Base-by-base conservation (phyloP, 2,888 invertebrate species). In the Drosophila kokeensis region DNA sequence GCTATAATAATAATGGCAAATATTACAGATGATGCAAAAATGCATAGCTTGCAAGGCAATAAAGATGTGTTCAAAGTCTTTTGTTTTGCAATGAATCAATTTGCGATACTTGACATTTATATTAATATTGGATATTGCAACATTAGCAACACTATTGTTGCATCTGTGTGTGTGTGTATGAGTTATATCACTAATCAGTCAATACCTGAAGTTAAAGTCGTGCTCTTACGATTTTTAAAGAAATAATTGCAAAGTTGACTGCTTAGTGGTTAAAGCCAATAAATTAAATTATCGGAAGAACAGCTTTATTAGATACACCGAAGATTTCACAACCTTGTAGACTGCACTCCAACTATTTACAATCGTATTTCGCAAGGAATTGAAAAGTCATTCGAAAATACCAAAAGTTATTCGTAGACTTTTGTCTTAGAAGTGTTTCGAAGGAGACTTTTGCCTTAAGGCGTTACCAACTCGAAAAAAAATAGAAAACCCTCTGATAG, bases 31-130 rank as follows among this genome's bases (percentile, higher is more conserved):
- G 63, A 72, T 68, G 72, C 72, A 52, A 59, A 59, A 2, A 48
- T 54, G 42, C 18, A 27, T 38, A 58, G 49, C 21, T 36, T 38
- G 21, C 45, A 29, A 65, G 48, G 55, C 62, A 69, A 61, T 65
- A 69, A 40, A 88, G 81, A 83, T 69, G 89, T 86, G 81, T 60
- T 70, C 59, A 40, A 72, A 86, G 89, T 87, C 84, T 87, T 87
- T 84, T 74, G 89, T 84, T 88, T 81, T 55, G 69, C 45, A 53
- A 75, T 64, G 53, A 71, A 71, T 50, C 50, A 66, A 53, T 29
- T 49, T 52, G 76, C 54, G 24, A 59, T 58, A 45, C 64, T 63
- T 69, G 67, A 53, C 66, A 52, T 63, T 78, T 63, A 54, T 18
- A 38, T 62, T 21, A 30, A 21, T 40, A 49, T 34, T 24, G 29